Base-by-base conservation (phyloP, 2,888 invertebrate genomes). In the Cryptocephalus moraei region DNA sequence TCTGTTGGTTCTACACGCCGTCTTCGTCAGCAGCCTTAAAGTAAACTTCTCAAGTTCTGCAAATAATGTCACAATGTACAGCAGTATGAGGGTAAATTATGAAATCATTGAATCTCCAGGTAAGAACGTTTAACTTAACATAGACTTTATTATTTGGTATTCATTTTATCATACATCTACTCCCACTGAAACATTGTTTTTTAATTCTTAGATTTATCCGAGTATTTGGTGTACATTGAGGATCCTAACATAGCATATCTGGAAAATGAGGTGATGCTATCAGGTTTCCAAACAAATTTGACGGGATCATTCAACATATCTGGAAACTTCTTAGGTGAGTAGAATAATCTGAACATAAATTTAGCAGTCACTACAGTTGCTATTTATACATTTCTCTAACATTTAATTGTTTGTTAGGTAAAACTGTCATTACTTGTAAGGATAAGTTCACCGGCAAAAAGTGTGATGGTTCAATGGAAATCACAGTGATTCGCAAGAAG, bases 241-340 rank as follows among this genome's bases (percentile, higher is more conserved):
- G 52, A 59, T 48, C 46, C 51, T 32, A 44, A 59, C 34, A 43
- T 61, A n/a, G 58, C 58, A 33, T 53, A 41, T 31, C 32, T 59
- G 22, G 53, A 57, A 39, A 56, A 57, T 46, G 54, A 56, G 39
- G 50, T 55, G 39, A 33, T 56, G 1, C 39, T 60, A 48, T 45
- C 47, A 8, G 39, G 45, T 43, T 44, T 41, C 1, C 46, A 41
- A 4, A 9, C 41, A 8, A 50, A 49, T 46, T 32, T 49, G 9
- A 42, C 42, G 1, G 67, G 66, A 12, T 52, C 54, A 9, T 65
- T 70, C 51, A 65, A 63, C 46, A 48, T 70, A 31, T 58, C 60
- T 14, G 70, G 68, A 39, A 62, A 60, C 46, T 70, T 70, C 57
- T 58, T 70, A 51, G 70, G 70, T 67, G 60, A 56, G 50, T 53